These are phyloP conservation scores for Danio choprae DNA, from an alignment of 2,797 vertebrate species.

Conservation along the genomic window DNA sequence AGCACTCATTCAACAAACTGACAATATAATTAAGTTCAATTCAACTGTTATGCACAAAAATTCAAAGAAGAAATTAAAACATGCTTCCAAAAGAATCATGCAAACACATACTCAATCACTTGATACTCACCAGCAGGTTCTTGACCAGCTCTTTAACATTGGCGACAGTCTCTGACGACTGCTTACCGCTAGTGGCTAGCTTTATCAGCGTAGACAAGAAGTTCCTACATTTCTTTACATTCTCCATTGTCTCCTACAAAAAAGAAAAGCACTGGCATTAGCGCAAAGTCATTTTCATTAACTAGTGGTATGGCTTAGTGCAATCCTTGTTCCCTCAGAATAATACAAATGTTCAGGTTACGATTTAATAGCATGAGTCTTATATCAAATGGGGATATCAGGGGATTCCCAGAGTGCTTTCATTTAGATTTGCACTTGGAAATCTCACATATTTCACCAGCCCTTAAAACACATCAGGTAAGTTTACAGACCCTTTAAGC, in stretches of 20 bases:
- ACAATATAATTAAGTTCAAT: neutral
- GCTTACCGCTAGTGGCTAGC: constrained; percentile 93
- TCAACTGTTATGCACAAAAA: neutral
- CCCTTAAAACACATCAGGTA: neutral
- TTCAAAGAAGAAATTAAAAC: neutral
- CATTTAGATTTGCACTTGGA: neutral
- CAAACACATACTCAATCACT: neutral
- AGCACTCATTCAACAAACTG: neutral
- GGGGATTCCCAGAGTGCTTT: constrained; percentile 31
- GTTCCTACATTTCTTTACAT: constrained; percentile 99
- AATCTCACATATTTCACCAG: neutral
- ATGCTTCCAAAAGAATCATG: neutral
- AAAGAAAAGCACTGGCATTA: constrained; percentile 28
- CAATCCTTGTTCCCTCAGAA: neutral
- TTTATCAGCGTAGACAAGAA: constrained; percentile 98
- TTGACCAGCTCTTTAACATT: constrained; percentile 95
- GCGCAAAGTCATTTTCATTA: neutral
- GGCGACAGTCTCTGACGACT: constrained; percentile 92
- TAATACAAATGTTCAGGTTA: constrained; percentile 11
- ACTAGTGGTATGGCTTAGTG: neutral
- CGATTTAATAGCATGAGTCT: neutral
- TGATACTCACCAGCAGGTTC: constrained; percentile 89
- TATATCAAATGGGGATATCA: constrained; percentile 9
- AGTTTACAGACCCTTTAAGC: constrained; percentile 19
- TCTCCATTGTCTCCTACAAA: constrained; percentile 95